A percentile compares a stretch with the other conserved stretches of the same genome.
Evolutionary conservation across 2,113 vertebrate genomes (phyloP).

Genomic region (Spermophilus dauricus): DNA sequence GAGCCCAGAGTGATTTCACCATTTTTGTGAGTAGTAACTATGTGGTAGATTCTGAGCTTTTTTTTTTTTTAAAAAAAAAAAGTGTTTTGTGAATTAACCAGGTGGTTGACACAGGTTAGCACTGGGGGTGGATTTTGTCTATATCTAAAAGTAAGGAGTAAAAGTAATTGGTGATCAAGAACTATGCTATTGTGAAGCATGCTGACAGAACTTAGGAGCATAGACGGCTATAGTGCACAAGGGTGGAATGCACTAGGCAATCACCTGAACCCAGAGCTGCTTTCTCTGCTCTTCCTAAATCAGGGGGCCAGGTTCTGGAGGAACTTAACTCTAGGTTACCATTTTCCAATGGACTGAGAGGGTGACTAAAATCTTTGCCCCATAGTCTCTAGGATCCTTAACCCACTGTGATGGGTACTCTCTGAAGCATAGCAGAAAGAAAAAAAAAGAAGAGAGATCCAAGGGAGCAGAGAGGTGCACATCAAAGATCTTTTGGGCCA

Average conservation of each 20-base stretch:
- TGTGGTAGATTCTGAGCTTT: conserved; percentile 40
- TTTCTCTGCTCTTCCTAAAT: conserved; percentile 33
- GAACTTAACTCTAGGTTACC: neutral
- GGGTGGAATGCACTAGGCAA: neutral
- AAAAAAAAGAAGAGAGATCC: neutral
- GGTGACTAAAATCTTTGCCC: neutral
- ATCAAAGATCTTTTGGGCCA: neutral
- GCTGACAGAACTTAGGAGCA: neutral
- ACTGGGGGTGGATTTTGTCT: neutral
- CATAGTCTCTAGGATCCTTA: neutral
- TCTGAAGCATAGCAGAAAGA: neutral
- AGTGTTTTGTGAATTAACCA: conserved; percentile 61
- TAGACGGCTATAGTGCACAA: neutral
- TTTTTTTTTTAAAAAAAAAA: neutral
- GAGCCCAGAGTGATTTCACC: conserved; percentile 45
- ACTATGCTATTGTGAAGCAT: neutral
- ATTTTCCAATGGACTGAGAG: neutral
- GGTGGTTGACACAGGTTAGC: conserved; percentile 30
- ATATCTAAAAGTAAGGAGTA: conserved; percentile 52
- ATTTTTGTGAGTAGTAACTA: conserved; percentile 59
- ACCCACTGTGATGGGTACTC: neutral
- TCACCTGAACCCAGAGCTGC: neutral
- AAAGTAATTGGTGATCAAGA: conserved; percentile 55
- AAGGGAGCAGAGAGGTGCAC: neutral
- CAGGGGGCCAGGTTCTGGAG: neutral